A percentile compares a stretch with the other conserved stretches of the same genome.
Conservation (phyloP, 2,888 invertebrate species). For the Adelphocoris suturalis region DNA sequence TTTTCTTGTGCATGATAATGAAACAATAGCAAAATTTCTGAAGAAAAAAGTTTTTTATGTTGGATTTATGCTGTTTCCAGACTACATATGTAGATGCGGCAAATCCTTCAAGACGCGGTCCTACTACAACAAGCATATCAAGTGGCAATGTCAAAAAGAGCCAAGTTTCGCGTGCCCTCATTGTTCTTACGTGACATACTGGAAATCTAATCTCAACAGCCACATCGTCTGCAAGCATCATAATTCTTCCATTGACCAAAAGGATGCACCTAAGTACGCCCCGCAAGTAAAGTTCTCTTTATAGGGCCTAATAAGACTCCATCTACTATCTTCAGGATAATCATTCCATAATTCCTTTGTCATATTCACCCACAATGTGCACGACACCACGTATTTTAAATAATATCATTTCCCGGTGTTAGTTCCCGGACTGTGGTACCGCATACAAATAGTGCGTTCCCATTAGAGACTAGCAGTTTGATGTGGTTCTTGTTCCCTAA, state of each 20-base stretch:
- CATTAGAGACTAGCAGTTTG: too few relatives aligned
- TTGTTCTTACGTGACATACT: constrained; percentile 70
- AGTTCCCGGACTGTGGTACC: too few relatives aligned
- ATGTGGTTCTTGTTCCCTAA: too few relatives aligned
- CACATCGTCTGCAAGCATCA: constrained; percentile 69
- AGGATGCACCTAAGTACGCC: not conserved
- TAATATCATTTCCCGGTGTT: too few relatives aligned
- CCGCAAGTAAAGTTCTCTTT: not conserved
- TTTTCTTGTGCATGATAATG: not conserved
- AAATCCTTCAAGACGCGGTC: constrained; percentile 63
- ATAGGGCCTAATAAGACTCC: not conserved
- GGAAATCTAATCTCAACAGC: constrained; percentile 70
- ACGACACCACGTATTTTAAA: too few relatives aligned
- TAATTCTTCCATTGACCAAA: not conserved
- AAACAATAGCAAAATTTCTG: not conserved
- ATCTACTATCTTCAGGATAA: not conserved
- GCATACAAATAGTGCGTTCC: too few relatives aligned
- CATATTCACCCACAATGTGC: too few relatives aligned
- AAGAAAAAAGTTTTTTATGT: not conserved
- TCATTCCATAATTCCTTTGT: not conserved
- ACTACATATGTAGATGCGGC: constrained; percentile 59
- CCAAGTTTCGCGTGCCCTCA: constrained; percentile 68
- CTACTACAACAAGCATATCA: constrained; percentile 67
- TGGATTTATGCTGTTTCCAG: constrained; percentile 38
- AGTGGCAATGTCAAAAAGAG: constrained; percentile 70